phyloP scores from a whole-genome alignment of 2,888 invertebrate genomes.

The Acrocyrtus sp. region DNA sequence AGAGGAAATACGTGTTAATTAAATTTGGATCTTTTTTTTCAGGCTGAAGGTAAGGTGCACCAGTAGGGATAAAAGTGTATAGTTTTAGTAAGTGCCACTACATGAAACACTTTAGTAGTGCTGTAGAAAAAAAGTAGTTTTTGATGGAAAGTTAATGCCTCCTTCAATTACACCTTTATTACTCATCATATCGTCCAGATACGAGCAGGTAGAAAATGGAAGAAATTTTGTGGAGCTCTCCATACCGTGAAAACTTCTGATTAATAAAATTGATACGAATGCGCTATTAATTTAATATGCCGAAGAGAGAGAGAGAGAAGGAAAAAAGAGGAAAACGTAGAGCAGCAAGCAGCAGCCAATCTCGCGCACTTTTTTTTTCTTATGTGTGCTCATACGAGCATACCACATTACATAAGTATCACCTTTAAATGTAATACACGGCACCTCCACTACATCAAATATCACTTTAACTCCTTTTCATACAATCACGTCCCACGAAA shows the following conservation, averaged over 20 bases:
- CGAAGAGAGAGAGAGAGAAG: too few relatives aligned
- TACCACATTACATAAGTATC: not conserved
- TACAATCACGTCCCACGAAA: not conserved
- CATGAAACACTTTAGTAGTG: not conserved
- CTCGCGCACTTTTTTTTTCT: too few relatives aligned
- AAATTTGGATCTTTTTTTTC: constrained; percentile 42
- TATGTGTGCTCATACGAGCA: too few relatives aligned
- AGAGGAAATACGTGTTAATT: constrained; percentile 53
- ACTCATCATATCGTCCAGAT: too few relatives aligned
- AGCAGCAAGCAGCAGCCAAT: too few relatives aligned
- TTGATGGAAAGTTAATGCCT: constrained; percentile 38
- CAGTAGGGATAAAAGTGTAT: too few relatives aligned
- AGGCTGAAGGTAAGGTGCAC: not conserved
- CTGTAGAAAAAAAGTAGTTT: constrained; percentile 9
- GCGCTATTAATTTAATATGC: not conserved
- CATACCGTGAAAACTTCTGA: not conserved
- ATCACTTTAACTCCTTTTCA: constrained; percentile 2
- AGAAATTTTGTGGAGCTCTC: too few relatives aligned
- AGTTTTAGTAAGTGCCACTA: constrained; percentile 14
- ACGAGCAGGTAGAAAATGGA: too few relatives aligned
- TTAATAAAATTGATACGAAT: constrained; percentile 4
- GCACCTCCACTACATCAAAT: not conserved
- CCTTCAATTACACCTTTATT: constrained; percentile 33
- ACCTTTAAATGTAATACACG: not conserved
- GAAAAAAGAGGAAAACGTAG: too few relatives aligned